These are phyloP conservation scores for Onychomys arenicola DNA, from an alignment of 2,797 vertebrate species.

Conservation along the genomic window DNA sequence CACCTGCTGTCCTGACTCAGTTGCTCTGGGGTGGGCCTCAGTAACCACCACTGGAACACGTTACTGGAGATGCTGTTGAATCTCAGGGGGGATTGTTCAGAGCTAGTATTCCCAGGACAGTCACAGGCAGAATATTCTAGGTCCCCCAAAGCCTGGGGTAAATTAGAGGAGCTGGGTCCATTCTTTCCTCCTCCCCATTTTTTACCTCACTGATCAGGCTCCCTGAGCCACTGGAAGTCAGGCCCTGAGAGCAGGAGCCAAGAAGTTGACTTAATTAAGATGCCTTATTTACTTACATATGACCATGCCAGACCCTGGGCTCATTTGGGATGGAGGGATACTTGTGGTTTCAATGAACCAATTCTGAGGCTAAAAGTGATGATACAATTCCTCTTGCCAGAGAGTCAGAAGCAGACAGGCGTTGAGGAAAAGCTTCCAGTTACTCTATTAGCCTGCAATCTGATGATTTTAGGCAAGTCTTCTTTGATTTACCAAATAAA, in stretches of 20 bases:
- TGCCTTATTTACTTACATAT: slow-evolving; percentile 38
- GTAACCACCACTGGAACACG: not conserved
- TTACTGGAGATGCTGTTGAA: not conserved
- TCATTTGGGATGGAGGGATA: slow-evolving; percentile 46
- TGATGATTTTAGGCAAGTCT: slow-evolving; percentile 49
- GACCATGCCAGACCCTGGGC: not conserved
- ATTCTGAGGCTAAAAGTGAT: slow-evolving; percentile 59
- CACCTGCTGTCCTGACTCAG: not conserved
- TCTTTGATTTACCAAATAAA: slow-evolving; percentile 26
- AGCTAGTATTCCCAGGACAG: too few relatives aligned
- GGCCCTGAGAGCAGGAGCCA: not conserved
- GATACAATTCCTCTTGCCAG: not conserved
- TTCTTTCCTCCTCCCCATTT: not conserved
- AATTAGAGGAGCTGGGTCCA: not conserved
- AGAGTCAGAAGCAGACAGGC: not conserved
- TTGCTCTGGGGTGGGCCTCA: not conserved
- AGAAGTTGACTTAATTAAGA: slow-evolving; percentile 41
- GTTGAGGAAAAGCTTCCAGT: slow-evolving; percentile 27
- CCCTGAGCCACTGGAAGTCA: not conserved
- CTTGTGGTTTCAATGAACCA: slow-evolving; percentile 67
- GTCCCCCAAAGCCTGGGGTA: not conserved
- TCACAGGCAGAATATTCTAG: not conserved
- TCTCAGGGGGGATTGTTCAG: not conserved
- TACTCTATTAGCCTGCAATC: slow-evolving; percentile 9
- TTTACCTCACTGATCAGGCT: not conserved